phyloP scores from a whole-genome alignment of 2,113 vertebrate species.

The Phalacrocorax aristotelis region DNA sequence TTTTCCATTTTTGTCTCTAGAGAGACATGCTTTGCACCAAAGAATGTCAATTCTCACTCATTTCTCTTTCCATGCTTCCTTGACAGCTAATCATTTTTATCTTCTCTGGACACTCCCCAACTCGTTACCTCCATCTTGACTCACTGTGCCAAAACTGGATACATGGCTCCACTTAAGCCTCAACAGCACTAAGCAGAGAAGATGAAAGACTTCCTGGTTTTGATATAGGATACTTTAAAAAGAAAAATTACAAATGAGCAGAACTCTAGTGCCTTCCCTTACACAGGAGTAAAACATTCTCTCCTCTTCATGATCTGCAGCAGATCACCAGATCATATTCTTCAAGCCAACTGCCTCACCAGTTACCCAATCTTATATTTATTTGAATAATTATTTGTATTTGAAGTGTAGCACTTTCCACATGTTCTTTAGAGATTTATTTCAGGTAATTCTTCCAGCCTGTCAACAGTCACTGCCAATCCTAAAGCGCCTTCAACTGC shows the following conservation, averaged over 20 bases:
- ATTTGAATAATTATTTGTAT: neutral
- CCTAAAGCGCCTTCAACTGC: neutral
- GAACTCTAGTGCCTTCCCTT: neutral
- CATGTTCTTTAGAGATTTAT: neutral
- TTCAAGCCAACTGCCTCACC: neutral
- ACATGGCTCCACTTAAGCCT: neutral
- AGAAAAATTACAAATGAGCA: neutral
- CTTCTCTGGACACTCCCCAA: neutral
- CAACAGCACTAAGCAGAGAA: neutral
- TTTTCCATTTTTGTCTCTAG: neutral
- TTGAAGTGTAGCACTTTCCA: neutral
- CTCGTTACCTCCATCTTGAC: neutral
- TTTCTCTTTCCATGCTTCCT: neutral
- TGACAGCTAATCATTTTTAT: neutral
- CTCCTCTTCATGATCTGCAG: neutral
- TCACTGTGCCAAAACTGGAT: neutral
- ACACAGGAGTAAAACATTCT: neutral
- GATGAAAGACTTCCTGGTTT: neutral
- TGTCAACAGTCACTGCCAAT: neutral
- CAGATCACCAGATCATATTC: neutral
- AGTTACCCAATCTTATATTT: neutral
- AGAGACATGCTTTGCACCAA: neutral
- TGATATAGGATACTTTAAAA: neutral
- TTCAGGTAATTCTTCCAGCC: neutral
- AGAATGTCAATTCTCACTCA: neutral